Evolutionary conservation across 2,797 vertebrate genomes (phyloP).

Genomic region (Eulemur albifrons): DNA sequence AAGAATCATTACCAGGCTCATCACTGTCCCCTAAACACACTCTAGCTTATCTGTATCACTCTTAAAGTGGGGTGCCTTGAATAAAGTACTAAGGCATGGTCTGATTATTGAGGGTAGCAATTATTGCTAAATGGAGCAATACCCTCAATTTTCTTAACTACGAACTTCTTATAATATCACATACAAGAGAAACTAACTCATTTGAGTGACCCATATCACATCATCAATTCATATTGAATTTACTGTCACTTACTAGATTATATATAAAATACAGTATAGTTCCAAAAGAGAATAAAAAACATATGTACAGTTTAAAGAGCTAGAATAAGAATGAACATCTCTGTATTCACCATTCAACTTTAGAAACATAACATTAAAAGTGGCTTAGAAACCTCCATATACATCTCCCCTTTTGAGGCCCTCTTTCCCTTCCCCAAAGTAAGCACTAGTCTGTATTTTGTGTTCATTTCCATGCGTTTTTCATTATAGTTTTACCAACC

Average conservation of each 20-base stretch:
- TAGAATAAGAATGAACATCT: background rate
- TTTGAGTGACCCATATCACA: background rate
- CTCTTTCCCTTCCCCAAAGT: background rate
- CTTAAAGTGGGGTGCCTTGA: background rate
- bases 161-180: background rate
- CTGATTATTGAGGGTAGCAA: background rate
- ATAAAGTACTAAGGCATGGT: background rate
- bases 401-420: background rate
- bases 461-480: background rate
- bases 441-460: background rate
- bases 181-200: background rate
- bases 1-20: background rate
- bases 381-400: background rate
- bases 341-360: background rate
- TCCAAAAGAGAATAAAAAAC: background rate
- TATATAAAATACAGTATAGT: background rate
- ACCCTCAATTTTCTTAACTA: background rate
- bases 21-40: background rate
- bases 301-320: background rate
- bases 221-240: background rate
- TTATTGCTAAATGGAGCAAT: background rate
- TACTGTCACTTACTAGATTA: background rate
- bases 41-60: background rate
- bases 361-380: background rate
- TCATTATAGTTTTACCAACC: background rate